Evolutionary conservation across 2,888 invertebrate species (phyloP), one percentile per base, ranked within the genome.

Genomic region (Maniola hyperantus): DNA sequence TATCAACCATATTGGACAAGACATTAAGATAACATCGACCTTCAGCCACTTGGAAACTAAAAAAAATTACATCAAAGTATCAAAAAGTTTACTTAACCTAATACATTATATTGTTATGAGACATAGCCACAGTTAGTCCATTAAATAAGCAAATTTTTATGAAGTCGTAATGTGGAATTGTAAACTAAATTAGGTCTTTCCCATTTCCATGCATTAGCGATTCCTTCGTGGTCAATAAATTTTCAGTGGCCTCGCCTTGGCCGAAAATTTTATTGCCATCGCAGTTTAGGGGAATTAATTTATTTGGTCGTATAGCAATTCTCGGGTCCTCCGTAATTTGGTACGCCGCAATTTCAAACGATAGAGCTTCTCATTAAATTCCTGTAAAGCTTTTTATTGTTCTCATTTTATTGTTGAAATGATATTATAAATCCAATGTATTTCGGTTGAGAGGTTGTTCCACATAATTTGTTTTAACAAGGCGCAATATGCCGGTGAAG

Each of bases 1-100:
- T 85, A 85, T 90, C 86, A 85, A 79, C 76, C 80, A 80, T 83
- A 84, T 82, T 83, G 83, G 79, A 78, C 79, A 72, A 76, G 59
- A 69, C 64, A 64, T 69, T 51, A 59, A 62, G 64, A 64, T 69
- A 69, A 36, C 58, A 59, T 62, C 64, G 42, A 61, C 61, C 64
- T 65, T 69, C 53, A 57, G 42, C 20, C 15, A 18, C 58, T 36
- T 62, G 46, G 46, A 69, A 60, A 51, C 26, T 42, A 44, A 13
- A 44, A 58, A 44, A 58, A 42, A 55, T 26, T 44, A 58, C 26
- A 58, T 50, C 50, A 20, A 50, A 50, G 50, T 7, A 20, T 20
- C 50, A 8, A 50, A 51, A 51, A 26, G 18, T 11, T 26, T 10
- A 26, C 46, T 5, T 13, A 33, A 26, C 26, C 26, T 26, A 26